phyloP scores from a whole-genome alignment of 2,888 invertebrate genomes.

The Eremobia ochroleuca region DNA sequence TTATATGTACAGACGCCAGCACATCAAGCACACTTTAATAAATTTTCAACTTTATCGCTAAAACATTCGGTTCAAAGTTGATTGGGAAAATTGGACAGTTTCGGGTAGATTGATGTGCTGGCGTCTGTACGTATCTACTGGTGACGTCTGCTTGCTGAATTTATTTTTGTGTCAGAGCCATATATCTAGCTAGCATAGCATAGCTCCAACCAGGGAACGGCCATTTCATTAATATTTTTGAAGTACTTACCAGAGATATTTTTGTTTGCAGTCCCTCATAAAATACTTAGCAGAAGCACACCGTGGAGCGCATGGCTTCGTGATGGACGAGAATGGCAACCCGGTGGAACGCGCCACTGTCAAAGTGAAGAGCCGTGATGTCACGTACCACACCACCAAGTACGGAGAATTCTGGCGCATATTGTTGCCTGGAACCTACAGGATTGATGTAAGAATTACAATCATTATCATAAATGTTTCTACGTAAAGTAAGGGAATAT shows the following conservation, averaged over 20 bases:
- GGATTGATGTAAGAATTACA: slow-evolving; percentile 93
- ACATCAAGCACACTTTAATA: no score
- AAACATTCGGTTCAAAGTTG: no score
- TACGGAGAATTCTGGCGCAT: slow-evolving; percentile 99
- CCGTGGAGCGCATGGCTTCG: slow-evolving; percentile 97
- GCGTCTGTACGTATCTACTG: not conserved
- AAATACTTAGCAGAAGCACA: slow-evolving; percentile 96
- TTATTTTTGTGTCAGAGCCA: not conserved
- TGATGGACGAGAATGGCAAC: slow-evolving; percentile 94
- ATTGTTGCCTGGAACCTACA: slow-evolving; percentile 96
- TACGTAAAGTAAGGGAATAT: not conserved
- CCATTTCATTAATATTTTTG: not conserved
- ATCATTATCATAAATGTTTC: not conserved
- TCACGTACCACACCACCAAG: slow-evolving; percentile 96
- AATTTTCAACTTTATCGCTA: no score
- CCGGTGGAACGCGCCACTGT: slow-evolving; percentile 95
- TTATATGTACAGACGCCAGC: no score
- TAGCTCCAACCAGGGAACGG: not conserved
- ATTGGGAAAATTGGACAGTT: no score
- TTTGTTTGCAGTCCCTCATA: slow-evolving; percentile 93
- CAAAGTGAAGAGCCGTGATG: slow-evolving; percentile 95
- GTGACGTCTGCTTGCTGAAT: not conserved
- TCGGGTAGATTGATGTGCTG: no score
- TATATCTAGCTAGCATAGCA: not conserved
- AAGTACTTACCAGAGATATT: slow-evolving; percentile 37